Evolutionary conservation across 2,113 vertebrate genomes (phyloP).

Genomic region (Castor canadensis): DNA sequence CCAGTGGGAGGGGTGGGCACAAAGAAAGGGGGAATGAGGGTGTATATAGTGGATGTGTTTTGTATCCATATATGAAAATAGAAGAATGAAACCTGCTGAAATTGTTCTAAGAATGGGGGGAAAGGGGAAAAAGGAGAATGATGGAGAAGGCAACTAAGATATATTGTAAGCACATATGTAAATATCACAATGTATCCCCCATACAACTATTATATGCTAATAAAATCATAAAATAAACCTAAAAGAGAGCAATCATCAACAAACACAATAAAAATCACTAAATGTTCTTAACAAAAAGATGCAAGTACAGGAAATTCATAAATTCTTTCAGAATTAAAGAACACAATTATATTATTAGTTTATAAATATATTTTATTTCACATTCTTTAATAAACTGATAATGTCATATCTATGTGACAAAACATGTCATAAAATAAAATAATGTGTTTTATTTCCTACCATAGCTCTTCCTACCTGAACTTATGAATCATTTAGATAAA

Average conservation of each 20-base stretch:
- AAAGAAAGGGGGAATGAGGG: too few relatives aligned
- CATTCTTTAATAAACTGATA: not conserved
- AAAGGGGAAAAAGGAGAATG: too few relatives aligned
- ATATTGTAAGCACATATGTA: too few relatives aligned
- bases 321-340: not conserved
- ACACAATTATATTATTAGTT: not conserved
- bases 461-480: not conserved
- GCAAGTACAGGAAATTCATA: not conserved
- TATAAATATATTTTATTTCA: not conserved
- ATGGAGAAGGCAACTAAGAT: too few relatives aligned
- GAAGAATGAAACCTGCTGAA: too few relatives aligned
- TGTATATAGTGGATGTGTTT: too few relatives aligned
- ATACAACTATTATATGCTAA: too few relatives aligned
- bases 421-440: not conserved
- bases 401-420: not conserved
- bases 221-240: too few relatives aligned
- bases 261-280: not conserved
- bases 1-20: too few relatives aligned
- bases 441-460: not conserved
- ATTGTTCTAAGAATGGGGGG: too few relatives aligned
- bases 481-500: not conserved
- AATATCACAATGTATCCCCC: too few relatives aligned
- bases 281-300: not conserved
- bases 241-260: not conserved
- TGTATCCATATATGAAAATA: too few relatives aligned